A percentile compares a stretch with the other conserved stretches of the same genome.
phyloP scores from a whole-genome alignment of 2,797 vertebrate genomes.

The Manis javanica region DNA sequence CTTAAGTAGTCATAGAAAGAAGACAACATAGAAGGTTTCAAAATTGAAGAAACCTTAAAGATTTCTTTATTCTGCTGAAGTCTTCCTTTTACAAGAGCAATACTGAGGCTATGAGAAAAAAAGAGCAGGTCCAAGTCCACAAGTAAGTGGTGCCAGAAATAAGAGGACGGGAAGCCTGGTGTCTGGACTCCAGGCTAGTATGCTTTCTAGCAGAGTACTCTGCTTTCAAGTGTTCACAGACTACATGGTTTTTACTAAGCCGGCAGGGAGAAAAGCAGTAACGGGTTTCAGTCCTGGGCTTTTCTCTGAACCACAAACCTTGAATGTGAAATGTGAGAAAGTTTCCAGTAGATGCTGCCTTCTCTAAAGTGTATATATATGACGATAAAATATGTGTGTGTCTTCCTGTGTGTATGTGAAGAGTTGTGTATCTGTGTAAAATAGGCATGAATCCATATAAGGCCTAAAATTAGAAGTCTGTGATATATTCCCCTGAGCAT shows the following conservation, averaged over 20 bases:
- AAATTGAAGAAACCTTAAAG: background rate
- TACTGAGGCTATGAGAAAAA: background rate
- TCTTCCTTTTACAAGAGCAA: background rate
- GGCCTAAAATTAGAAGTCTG: slow-evolving; percentile 22
- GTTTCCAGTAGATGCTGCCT: background rate
- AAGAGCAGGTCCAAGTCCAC: background rate
- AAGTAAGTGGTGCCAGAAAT: background rate
- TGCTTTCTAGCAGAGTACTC: background rate
- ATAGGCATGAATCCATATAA: background rate
- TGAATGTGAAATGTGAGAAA: background rate
- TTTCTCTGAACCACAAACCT: background rate
- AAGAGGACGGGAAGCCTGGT: background rate
- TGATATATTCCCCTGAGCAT: background rate
- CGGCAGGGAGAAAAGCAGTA: background rate
- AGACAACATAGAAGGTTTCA: background rate
- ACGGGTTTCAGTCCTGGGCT: background rate
- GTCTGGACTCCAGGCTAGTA: background rate
- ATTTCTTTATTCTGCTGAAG: background rate
- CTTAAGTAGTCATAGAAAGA: background rate
- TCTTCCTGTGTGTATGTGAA: background rate
- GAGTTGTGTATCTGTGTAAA: background rate
- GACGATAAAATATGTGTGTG: background rate
- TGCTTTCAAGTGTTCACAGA: too few relatives aligned
- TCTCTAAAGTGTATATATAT: background rate
- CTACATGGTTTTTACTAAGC: background rate